Percentiles rank a stretch among this genome's conserved stretches.
These are phyloP conservation scores for Brachyhypopomus occidentalis DNA, from an alignment of 2,113 vertebrate genomes.

Conservation along the genomic window DNA sequence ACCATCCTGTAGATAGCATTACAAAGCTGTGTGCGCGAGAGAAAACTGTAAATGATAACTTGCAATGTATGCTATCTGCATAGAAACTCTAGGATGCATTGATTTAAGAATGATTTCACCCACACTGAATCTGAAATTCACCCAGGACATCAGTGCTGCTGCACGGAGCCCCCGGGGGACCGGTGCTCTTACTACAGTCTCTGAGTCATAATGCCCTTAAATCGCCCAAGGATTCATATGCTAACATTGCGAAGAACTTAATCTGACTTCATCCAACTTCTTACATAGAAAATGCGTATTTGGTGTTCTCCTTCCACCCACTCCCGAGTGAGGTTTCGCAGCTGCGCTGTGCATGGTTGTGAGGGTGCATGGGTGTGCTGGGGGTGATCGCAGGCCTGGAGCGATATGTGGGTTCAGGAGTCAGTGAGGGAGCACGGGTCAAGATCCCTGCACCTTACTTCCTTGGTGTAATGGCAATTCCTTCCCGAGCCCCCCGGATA, in stretches of 20 bases:
- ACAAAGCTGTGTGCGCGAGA: no score
- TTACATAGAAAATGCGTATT: background rate
- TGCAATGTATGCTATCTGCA: background rate
- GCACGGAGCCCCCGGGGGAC: background rate
- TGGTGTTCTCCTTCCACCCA: background rate
- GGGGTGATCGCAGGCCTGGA: background rate
- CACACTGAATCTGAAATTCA: background rate
- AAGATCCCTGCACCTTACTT: background rate
- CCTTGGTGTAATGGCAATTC: constrained; percentile 4
- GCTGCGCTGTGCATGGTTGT: background rate
- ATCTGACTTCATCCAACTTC: background rate
- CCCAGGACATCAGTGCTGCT: background rate
- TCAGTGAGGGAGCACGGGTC: constrained; percentile 4
- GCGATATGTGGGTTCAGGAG: background rate
- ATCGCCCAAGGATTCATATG: background rate
- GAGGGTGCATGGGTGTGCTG: background rate
- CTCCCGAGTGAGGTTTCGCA: background rate
- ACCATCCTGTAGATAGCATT: no score
- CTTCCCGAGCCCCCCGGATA: background rate
- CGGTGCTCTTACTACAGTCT: background rate
- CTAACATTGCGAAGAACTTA: background rate
- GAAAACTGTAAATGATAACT: no score
- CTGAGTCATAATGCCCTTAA: background rate
- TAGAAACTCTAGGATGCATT: background rate
- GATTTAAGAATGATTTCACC: constrained; percentile 23